Evolutionary conservation across 2,113 vertebrate genomes (phyloP).

Genomic region (Podocnemis expansa): DNA sequence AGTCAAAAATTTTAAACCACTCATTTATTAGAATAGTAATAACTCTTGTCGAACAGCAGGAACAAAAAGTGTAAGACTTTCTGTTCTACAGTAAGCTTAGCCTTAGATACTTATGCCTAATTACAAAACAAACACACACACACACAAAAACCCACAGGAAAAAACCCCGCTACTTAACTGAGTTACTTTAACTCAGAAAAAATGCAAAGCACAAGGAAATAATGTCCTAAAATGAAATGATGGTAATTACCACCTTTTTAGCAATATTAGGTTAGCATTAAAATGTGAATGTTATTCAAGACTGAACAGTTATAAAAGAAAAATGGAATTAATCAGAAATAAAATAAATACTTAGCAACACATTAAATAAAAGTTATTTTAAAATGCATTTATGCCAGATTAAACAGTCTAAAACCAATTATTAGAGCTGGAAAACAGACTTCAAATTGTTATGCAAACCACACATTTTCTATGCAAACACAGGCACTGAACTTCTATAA

Average conservation of each 20-base stretch:
- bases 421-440: conserved; percentile 42
- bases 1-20: background rate
- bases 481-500: conserved; percentile 33
- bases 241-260: background rate
- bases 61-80: background rate
- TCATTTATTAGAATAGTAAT: background rate
- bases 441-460: conserved; percentile 47
- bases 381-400: background rate
- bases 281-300: background rate
- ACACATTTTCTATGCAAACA: conserved; percentile 50
- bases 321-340: background rate
- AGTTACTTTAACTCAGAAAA: background rate
- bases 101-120: background rate
- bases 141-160: too few relatives aligned
- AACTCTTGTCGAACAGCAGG: too few relatives aligned
- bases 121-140: background rate
- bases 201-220: background rate
- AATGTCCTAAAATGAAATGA: background rate
- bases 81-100: background rate
- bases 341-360: background rate
- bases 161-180: background rate
- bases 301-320: background rate
- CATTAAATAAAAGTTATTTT: background rate
- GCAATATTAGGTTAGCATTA: background rate
- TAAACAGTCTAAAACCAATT: conserved; percentile 34